phyloP scores from a whole-genome alignment of 2,113 vertebrate species.

The Psammodynastes pulverulentus region DNA sequence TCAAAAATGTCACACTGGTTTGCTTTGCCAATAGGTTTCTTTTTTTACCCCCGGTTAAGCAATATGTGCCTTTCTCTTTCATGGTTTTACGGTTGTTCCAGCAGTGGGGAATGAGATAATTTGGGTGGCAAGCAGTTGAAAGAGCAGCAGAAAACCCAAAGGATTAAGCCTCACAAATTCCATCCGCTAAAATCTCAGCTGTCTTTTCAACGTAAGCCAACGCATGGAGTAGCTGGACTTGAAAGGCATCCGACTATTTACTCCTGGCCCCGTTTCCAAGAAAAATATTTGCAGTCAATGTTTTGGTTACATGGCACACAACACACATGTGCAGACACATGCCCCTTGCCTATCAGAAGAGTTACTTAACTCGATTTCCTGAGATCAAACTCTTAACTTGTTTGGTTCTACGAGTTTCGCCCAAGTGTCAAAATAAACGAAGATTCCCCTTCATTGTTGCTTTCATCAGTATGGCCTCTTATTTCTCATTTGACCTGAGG shows the following conservation, averaged over 20 bases:
- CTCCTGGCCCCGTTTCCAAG: not conserved
- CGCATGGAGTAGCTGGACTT: constrained; percentile 15
- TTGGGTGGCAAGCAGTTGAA: constrained; percentile 2
- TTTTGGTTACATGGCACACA: constrained; percentile 8
- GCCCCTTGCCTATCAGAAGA: not conserved
- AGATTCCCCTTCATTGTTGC: not conserved
- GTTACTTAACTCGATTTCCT: not conserved
- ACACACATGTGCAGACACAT: not conserved
- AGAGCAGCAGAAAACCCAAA: constrained; percentile 3
- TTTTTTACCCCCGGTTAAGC: not conserved
- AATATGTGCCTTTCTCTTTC: constrained; percentile 30
- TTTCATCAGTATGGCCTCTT: not conserved
- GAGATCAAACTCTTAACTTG: not conserved
- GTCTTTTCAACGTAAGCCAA: not conserved
- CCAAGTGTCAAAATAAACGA: not conserved
- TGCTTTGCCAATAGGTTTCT: constrained; percentile 23
- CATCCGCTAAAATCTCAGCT: not conserved
- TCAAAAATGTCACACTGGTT: constrained; percentile 6
- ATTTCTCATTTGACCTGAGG: not conserved
- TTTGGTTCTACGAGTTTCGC: not conserved
- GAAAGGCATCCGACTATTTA: constrained; percentile 17
- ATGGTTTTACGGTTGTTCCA: constrained; percentile 26
- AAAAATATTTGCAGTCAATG: not conserved
- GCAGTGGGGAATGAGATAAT: constrained; percentile 28
- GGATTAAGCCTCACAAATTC: constrained; percentile 20